phyloP scores from a whole-genome alignment of 1,140 invertebrate genomes.

The Samia ricini region DNA sequence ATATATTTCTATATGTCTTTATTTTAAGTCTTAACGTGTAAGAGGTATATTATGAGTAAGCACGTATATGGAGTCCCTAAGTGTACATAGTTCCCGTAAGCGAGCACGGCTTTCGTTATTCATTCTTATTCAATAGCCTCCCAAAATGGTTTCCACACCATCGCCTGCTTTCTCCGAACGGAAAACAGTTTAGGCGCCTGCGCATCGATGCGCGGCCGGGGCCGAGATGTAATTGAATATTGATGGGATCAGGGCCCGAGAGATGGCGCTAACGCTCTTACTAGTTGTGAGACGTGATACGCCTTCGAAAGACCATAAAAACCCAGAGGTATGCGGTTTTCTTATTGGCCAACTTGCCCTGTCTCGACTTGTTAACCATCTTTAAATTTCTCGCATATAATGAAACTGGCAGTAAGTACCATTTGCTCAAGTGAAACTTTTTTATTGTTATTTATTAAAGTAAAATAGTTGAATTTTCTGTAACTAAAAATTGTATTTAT shows the following conservation, averaged over 20 bases:
- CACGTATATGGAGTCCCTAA: not conserved
- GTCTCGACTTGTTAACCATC: not conserved
- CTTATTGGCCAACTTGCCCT: not conserved
- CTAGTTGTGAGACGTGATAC: constrained; percentile 6
- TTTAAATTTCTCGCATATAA: no score
- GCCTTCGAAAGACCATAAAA: not conserved
- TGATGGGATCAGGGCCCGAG: constrained; percentile 31
- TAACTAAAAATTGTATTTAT: no score
- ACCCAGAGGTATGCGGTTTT: not conserved
- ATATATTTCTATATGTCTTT: no score
- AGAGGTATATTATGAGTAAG: no score
- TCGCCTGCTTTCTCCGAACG: constrained; percentile 51
- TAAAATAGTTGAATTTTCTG: no score
- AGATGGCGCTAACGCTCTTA: constrained; percentile 37
- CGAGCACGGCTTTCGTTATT: not conserved
- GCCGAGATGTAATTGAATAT: constrained; percentile 39
- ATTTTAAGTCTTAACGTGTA: no score
- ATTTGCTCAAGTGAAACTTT: no score
- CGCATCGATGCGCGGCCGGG: constrained; percentile 8
- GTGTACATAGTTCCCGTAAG: not conserved
- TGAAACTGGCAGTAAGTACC: no score
- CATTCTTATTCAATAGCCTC: not conserved
- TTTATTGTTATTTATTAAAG: not conserved
- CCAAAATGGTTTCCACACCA: not conserved
- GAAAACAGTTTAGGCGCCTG: constrained; percentile 41